These are phyloP conservation scores for Spodoptera frugiperda DNA, from an alignment of 1,140 invertebrate species.

Conservation along the genomic window DNA sequence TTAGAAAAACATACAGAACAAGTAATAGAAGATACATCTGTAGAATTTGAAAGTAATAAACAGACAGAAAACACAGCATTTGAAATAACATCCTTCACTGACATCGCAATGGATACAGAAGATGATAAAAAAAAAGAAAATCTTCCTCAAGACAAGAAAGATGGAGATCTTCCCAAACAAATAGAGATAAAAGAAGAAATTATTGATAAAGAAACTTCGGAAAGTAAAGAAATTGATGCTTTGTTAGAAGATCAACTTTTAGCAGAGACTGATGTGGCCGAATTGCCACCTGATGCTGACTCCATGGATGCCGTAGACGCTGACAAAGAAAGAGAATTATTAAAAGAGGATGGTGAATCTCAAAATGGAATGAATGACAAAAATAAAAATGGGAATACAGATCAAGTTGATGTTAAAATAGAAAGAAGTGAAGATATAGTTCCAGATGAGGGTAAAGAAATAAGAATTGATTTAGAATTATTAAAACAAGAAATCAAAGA, in stretches of 20 bases:
- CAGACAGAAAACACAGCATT: too few species aligned
- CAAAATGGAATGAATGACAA: not conserved
- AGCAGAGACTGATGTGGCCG: not conserved
- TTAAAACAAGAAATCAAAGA: too few species aligned
- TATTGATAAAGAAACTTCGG: too few species aligned
- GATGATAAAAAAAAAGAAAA: too few species aligned
- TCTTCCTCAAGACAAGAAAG: too few species aligned
- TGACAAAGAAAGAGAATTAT: not conserved
- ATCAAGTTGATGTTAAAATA: not conserved
- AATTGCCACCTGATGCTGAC: not conserved
- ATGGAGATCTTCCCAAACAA: too few species aligned
- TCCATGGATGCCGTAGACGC: slow-evolving; percentile 8
- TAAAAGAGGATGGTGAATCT: slow-evolving; percentile 3
- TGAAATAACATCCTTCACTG: not conserved
- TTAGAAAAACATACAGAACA: too few species aligned
- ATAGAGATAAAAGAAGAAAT: too few species aligned
- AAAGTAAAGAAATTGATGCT: not conserved
- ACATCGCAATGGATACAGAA: not conserved
- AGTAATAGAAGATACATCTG: not conserved
- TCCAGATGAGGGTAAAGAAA: not conserved
- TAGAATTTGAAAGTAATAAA: not conserved
- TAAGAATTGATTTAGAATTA: too few species aligned
- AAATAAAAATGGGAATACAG: not conserved
- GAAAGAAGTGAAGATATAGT: not conserved
- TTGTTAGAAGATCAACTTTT: slow-evolving; percentile 4